A percentile compares a stretch with the other conserved stretches of the same genome.
Conservation (phyloP, 2,888 invertebrate genomes). For the Lasioglossum vierecki region DNA sequence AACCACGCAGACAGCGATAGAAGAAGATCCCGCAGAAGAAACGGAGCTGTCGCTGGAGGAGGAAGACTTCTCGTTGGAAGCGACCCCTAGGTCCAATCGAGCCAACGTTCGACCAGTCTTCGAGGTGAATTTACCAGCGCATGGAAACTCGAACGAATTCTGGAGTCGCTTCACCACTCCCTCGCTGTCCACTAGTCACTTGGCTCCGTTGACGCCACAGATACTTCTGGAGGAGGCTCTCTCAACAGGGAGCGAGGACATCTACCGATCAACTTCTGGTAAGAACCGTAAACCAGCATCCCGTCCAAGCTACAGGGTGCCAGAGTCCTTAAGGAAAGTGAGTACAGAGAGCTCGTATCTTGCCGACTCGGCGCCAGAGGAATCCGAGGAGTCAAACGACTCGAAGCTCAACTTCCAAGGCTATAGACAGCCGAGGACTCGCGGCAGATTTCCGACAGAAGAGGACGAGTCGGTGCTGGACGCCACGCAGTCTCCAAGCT, state of each 20-base stretch:
- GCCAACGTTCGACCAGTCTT: not conserved
- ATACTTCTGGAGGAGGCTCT: not conserved
- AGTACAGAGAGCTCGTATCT: constrained; percentile 24
- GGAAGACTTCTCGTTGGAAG: constrained; percentile 17
- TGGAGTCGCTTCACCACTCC: constrained; percentile 71
- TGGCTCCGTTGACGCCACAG: not conserved
- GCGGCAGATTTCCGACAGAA: constrained; percentile 38
- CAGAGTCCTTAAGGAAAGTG: constrained; percentile 54
- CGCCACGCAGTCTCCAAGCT: constrained; percentile 27
- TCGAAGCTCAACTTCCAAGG: constrained; percentile 42
- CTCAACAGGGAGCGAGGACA: constrained; percentile 5
- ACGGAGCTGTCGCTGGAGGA: not conserved
- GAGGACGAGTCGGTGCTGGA: constrained; percentile 24
- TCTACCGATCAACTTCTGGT: not conserved
- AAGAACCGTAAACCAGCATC: constrained; percentile 54
- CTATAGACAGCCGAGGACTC: constrained; percentile 68
- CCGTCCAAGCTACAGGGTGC: constrained; percentile 64
- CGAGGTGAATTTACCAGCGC: not conserved
- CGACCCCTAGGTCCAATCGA: constrained; percentile 26
- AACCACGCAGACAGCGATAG: constrained; percentile 20
- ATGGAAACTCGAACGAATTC: constrained; percentile 58
- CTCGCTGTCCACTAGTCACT: not conserved
- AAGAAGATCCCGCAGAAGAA: constrained; percentile 32
- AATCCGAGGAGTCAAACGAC: constrained; percentile 60
- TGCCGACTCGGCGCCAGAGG: constrained; percentile 63